Conservation (phyloP, 2,113 vertebrate species). For the Strigops habroptila region DNA sequence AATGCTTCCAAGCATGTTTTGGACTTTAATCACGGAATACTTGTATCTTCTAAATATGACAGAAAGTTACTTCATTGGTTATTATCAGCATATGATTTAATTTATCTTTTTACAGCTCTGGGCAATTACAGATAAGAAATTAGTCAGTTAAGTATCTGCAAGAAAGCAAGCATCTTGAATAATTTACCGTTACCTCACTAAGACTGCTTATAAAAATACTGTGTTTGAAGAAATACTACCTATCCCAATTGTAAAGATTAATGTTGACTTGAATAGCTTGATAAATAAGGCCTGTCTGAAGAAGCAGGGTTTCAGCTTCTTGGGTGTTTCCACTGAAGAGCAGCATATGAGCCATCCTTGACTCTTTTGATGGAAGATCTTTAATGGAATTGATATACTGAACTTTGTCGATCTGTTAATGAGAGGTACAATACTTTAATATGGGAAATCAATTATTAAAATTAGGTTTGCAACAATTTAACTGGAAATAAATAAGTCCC, state of each 20-base stretch:
- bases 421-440: background rate
- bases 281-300: slow-evolving; percentile 89
- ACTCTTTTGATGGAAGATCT: slow-evolving; percentile 91
- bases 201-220: background rate
- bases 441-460: background rate
- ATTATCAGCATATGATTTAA: background rate
- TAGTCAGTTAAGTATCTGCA: background rate
- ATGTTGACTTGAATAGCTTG: slow-evolving; percentile 93
- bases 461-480: background rate
- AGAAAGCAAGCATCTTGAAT: background rate
- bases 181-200: background rate
- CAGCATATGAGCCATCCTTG: slow-evolving; percentile 86
- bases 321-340: slow-evolving; percentile 90
- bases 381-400: slow-evolving; percentile 91
- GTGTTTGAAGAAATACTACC: slow-evolving; percentile 68
- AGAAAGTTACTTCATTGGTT: background rate
- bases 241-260: slow-evolving; percentile 94
- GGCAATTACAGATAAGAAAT: background rate
- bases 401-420: slow-evolving; percentile 87
- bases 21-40: background rate
- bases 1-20: background rate
- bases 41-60: background rate
- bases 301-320: slow-evolving; percentile 86
- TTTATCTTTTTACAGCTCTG: background rate
- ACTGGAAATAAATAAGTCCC: background rate